phyloP scores from a whole-genome alignment of 1,140 invertebrate genomes.

The Eumeta japonica region DNA sequence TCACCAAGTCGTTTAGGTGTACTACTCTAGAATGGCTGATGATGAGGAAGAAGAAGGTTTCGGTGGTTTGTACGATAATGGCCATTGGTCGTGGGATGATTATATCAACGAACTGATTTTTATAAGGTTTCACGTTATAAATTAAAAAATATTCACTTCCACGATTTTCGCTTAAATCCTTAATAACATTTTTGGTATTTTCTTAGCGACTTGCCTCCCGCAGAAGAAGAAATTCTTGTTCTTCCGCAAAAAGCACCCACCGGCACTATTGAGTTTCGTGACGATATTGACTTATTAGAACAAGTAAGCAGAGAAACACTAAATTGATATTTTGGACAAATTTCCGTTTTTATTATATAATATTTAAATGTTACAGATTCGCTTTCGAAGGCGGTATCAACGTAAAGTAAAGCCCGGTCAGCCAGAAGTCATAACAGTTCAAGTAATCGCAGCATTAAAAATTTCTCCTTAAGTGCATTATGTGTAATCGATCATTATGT shows the following conservation, averaged over 20 bases:
- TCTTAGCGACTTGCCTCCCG: slow-evolving; percentile 33
- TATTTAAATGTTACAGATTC: too few relatives aligned
- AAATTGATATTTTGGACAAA: slow-evolving; percentile 6
- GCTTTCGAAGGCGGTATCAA: slow-evolving; percentile 58
- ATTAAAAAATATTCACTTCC: slow-evolving; percentile 2
- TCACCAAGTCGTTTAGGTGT: too few relatives aligned
- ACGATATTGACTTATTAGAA: slow-evolving; percentile 47
- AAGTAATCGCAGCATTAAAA: too few relatives aligned
- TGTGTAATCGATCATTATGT: too few relatives aligned
- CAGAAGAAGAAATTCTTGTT: slow-evolving; percentile 28
- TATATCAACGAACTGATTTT: slow-evolving; percentile 32
- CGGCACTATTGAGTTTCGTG: slow-evolving; percentile 41
- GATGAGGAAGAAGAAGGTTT: slow-evolving; percentile 45
- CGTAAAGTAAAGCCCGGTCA: slow-evolving; percentile 56
- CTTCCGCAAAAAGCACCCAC: slow-evolving; percentile 36
- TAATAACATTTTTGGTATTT: not conserved
- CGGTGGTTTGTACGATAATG: slow-evolving; percentile 43
- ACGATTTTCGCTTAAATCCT: too few relatives aligned
- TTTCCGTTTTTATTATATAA: too few relatives aligned
- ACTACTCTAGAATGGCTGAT: slow-evolving; percentile 36
- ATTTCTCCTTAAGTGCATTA: too few relatives aligned
- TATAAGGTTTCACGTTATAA: slow-evolving; percentile 40
- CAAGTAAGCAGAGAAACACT: slow-evolving; percentile 26
- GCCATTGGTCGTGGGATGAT: slow-evolving; percentile 58
- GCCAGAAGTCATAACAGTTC: slow-evolving; percentile 59